Percentiles rank a stretch among this genome's conserved stretches.
Conservation (phyloP, 2,797 vertebrate genomes). For the Paramormyrops hopkinsi region DNA sequence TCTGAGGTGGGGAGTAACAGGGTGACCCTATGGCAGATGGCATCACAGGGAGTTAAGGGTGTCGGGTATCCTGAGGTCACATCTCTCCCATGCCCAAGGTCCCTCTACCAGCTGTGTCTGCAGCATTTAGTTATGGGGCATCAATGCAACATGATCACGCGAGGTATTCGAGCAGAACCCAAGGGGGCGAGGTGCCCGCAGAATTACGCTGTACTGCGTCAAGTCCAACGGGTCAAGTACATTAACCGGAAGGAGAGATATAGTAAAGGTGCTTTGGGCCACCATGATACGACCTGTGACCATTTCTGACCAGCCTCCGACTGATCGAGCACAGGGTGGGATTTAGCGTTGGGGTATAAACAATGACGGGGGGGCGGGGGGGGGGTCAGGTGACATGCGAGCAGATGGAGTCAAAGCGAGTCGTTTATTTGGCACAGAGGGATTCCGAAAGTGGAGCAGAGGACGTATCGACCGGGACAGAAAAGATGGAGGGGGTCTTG, state of each 20-base stretch:
- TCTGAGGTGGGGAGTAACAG: background rate
- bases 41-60: background rate
- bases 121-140: conserved; percentile 16
- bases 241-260: background rate
- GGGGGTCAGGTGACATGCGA: conserved; percentile 41
- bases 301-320: background rate
- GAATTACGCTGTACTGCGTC: background rate
- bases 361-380: background rate
- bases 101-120: conserved; percentile 20
- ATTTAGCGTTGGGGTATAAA: background rate
- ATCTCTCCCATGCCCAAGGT: conserved; percentile 30
- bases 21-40: background rate
- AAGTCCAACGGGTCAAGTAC: background rate
- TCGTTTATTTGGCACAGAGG: conserved; percentile 41
- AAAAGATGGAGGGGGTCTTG: background rate
- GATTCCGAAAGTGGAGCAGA: conserved; percentile 12
- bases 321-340: background rate
- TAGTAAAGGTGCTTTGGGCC: background rate
- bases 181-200: background rate
- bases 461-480: conserved; percentile 22
- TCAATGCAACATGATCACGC: background rate
- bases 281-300: background rate
- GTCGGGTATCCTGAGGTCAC: conserved; percentile 45
- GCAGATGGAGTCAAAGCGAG: conserved; percentile 32
- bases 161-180: background rate